Evolutionary conservation across 2,888 invertebrate genomes (phyloP).

Genomic region (Cataglyphis livida): DNA sequence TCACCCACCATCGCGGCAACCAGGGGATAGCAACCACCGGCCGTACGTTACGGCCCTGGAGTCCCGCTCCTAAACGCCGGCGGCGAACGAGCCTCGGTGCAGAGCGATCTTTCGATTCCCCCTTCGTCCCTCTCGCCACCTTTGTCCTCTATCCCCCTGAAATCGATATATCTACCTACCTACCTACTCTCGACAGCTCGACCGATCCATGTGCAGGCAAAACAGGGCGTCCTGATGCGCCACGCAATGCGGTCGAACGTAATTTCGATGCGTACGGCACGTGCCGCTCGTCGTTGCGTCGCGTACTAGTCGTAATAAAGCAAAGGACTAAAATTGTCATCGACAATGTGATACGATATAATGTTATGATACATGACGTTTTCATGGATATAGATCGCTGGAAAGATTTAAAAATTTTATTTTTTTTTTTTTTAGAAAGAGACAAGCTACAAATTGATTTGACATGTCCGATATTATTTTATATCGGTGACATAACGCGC

Average conservation of each 20-base stretch:
- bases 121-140: conserved; percentile 13
- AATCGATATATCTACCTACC: conserved; percentile 67
- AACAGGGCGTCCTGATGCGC: conserved; percentile 45
- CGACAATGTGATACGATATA: not conserved
- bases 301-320: not conserved
- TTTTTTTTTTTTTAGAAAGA: not conserved
- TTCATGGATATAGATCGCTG: not conserved
- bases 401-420: not conserved
- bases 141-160: conserved; percentile 31
- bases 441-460: not conserved
- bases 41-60: conserved; percentile 63
- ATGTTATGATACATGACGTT: not conserved
- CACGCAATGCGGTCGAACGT: conserved; percentile 29
- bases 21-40: conserved; percentile 51
- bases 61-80: conserved; percentile 55
- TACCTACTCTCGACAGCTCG: conserved; percentile 36
- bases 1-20: conserved; percentile 59
- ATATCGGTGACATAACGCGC: not conserved
- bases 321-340: not conserved
- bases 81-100: conserved; percentile 60
- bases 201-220: conserved; percentile 57
- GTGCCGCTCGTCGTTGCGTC: not conserved
- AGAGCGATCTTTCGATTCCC: conserved; percentile 61
- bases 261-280: not conserved
- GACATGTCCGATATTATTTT: not conserved